Evolutionary conservation across 1,140 invertebrate species (phyloP).

Genomic region (Heliconius congener): DNA sequence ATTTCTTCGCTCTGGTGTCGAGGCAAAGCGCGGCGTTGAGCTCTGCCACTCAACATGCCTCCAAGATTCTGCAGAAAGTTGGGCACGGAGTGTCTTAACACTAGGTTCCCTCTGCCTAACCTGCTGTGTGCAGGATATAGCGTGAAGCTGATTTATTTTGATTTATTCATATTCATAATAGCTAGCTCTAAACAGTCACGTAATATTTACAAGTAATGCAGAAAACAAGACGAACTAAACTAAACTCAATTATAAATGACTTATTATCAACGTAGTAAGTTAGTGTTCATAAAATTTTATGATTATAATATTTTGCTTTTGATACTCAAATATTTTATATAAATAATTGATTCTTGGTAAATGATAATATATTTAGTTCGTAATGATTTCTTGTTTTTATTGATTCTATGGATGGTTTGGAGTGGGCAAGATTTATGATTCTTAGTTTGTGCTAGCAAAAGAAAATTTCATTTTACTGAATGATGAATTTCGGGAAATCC

Average conservation of each 20-base stretch:
- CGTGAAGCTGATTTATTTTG: no score
- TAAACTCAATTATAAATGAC: not conserved
- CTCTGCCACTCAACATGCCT: no score
- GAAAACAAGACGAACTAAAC: not conserved
- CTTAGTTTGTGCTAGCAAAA: not conserved
- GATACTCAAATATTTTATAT: not conserved
- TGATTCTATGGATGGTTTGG: not conserved
- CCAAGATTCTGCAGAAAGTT: no score
- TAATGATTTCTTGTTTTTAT: not conserved
- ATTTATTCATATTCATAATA: not conserved
- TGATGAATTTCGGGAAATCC: no score
- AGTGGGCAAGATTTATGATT: not conserved
- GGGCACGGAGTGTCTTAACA: no score
- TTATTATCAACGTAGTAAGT: not conserved
- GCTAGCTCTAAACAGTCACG: not conserved
- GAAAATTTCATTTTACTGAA: not conserved
- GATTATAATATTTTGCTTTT: constrained; percentile 5
- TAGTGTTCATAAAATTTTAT: not conserved
- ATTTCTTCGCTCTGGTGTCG: no score
- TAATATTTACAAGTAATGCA: not conserved
- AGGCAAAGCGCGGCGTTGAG: no score
- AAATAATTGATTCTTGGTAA: not conserved
- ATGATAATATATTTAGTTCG: not conserved
- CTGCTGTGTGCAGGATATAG: no score
- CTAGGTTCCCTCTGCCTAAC: no score